Conservation (phyloP, 1,140 invertebrate species). For the Leguminivora glycinivorella region DNA sequence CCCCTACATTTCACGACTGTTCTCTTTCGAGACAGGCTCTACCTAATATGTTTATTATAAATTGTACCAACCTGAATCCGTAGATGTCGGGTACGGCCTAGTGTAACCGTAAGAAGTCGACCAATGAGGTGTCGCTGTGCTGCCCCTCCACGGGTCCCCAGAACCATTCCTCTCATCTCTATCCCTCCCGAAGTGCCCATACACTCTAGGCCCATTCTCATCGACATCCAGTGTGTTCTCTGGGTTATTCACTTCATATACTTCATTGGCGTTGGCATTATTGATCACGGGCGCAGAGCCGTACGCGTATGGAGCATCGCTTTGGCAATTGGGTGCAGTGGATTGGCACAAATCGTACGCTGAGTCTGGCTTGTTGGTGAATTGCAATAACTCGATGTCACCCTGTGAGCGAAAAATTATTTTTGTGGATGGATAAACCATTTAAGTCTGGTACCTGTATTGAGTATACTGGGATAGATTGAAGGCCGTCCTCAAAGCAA, state of each 20-base stretch:
- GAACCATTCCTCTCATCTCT: slow-evolving; percentile 47
- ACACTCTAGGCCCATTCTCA: slow-evolving; percentile 30
- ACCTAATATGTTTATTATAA: too few relatives aligned
- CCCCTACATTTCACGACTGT: too few relatives aligned
- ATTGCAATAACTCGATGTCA: slow-evolving; percentile 86
- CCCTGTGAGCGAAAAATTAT: slow-evolving; percentile 79
- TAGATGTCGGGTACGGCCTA: slow-evolving; percentile 46
- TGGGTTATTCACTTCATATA: slow-evolving; percentile 7
- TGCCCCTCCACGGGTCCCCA: slow-evolving; percentile 41
- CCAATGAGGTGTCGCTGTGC: slow-evolving; percentile 49
- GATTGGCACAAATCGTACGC: slow-evolving; percentile 88
- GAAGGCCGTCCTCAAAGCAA: too few relatives aligned
- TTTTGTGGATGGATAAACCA: not conserved
- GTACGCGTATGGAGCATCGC: slow-evolving; percentile 26
- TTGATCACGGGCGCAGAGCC: not conserved
- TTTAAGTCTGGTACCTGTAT: not conserved
- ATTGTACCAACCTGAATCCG: slow-evolving; percentile 62
- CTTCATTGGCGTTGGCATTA: not conserved
- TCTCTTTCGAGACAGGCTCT: too few relatives aligned
- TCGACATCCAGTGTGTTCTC: slow-evolving; percentile 30
- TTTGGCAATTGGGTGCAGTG: slow-evolving; percentile 83
- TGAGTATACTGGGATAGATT: too few relatives aligned
- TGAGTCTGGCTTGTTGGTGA: slow-evolving; percentile 86
- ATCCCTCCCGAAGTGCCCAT: slow-evolving; percentile 35
- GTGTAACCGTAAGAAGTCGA: slow-evolving; percentile 43